Evolutionary conservation across 2,113 vertebrate genomes (phyloP).

Genomic region (Neoarius graeffei): DNA sequence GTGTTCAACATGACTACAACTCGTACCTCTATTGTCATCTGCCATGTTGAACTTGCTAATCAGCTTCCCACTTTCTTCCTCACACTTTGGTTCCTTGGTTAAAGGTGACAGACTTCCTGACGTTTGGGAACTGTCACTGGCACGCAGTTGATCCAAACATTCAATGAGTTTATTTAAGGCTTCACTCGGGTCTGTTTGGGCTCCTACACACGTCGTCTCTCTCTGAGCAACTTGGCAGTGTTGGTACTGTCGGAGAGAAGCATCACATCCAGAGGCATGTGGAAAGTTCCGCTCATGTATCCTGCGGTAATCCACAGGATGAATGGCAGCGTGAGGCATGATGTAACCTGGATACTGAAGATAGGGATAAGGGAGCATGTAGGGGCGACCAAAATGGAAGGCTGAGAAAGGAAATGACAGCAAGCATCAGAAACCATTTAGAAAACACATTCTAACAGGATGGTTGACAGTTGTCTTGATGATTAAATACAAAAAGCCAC

Average conservation of each 20-base stretch:
- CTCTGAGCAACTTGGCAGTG: constrained; percentile 45
- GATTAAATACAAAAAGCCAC: neutral
- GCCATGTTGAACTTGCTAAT: constrained; percentile 39
- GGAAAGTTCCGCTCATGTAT: constrained; percentile 69
- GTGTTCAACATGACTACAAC: constrained; percentile 46
- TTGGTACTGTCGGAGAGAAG: constrained; percentile 47
- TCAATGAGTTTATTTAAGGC: constrained; percentile 71
- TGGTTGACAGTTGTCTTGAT: neutral
- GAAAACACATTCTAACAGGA: neutral
- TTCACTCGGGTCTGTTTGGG: constrained; percentile 72
- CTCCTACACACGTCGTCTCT: constrained; percentile 69
- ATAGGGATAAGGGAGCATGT: constrained; percentile 68
- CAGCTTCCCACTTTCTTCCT: constrained; percentile 31
- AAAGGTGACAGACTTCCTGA: constrained; percentile 62
- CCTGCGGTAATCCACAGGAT: constrained; percentile 71
- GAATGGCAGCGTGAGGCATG: constrained; percentile 65
- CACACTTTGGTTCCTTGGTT: constrained; percentile 49
- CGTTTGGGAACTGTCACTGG: constrained; percentile 62
- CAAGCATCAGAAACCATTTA: neutral
- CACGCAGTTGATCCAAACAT: constrained; percentile 68
- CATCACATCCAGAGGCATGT: constrained; percentile 50
- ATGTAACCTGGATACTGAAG: constrained; percentile 72
- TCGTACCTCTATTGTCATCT: constrained; percentile 49
- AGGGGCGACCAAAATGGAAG: constrained; percentile 70
- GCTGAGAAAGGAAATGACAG: constrained; percentile 52